Base-by-base conservation (phyloP, 2,113 vertebrate genomes). In the Carassius auratus region DNA sequence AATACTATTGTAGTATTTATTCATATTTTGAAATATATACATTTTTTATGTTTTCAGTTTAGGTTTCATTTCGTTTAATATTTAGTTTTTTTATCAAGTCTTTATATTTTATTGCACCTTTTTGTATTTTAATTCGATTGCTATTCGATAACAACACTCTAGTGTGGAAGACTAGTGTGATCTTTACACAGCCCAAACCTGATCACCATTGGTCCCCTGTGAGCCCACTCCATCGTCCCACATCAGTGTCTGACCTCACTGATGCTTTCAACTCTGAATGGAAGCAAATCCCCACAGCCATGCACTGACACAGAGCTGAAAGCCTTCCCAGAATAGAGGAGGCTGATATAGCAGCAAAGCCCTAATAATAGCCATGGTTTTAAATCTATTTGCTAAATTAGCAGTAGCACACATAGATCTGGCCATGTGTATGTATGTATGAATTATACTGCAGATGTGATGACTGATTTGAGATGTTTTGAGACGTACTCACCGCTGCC, bases 401-500 rank as follows among this genome's bases (percentile, higher is more conserved):
- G 42, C 42, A 42, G 42, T 42, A 42, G 15, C 23, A 19, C 13
- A 48, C 71, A 48, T 75, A 17, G 13, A 4, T 50, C 23, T 50
- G n/a, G 12, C 21, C 14, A 17, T 30, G 12, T 17, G 3, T 52
- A 52, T 15, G 3, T 7, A 30, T 52, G 17, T 17, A 30, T 17
- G 3, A 61, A 62, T 42, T 13, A 15, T 62, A n/a, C 13, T 78
- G 8, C 17, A 14, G 30, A 36, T 57, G 79, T 69, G 45, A 17
- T 81, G n/a, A 68, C 52, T 42, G 76, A 23, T 61, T 33, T 30
- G 26, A n/a, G 61, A 76, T 12, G 4, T 3, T 45, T 36, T 42
- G 30, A 62, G n/a, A 14, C 0, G n/a, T 26, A 90, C 97, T 96
- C 92, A 98, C 97, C 86, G 97, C 96, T 38, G 97, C 97, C 97